phyloP scores from a whole-genome alignment of 1,140 invertebrate species.

The Atopsyche davidsoni region DNA sequence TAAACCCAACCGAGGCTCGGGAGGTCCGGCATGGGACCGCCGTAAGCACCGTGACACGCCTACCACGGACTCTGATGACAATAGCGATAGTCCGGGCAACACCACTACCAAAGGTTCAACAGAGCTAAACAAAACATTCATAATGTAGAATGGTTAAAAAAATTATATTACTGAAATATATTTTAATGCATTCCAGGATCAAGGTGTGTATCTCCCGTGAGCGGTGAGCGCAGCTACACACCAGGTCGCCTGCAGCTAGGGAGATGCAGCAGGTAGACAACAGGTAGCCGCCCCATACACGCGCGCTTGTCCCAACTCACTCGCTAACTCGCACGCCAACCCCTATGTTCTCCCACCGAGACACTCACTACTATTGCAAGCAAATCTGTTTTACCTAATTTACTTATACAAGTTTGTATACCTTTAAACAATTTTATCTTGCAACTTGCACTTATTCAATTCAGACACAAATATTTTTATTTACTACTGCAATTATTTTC shows the following conservation, averaged over 20 bases:
- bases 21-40: conserved; percentile 43
- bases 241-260: conserved; percentile 39
- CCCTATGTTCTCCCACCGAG: too few species aligned
- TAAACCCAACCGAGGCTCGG: conserved; percentile 35
- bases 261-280: conserved; percentile 50
- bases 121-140: background rate
- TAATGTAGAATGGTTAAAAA: background rate
- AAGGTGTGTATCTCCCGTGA: conserved; percentile 24
- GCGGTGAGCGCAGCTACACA: conserved; percentile 28
- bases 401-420: too few species aligned
- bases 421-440: too few species aligned
- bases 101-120: conserved; percentile 42
- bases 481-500: too few species aligned
- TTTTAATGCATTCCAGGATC: conserved; percentile 16
- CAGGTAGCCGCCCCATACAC: conserved; percentile 44
- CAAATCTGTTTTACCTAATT: too few species aligned
- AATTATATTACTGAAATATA: background rate
- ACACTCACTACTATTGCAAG: too few species aligned
- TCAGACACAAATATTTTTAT: too few species aligned
- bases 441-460: too few species aligned
- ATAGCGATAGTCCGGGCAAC: conserved; percentile 65
- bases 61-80: conserved; percentile 49
- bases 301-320: conserved; percentile 29
- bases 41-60: conserved; percentile 50
- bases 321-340: conserved; percentile 27